Evolutionary conservation across 2,797 vertebrate species (phyloP).

Genomic region (Urocyon cinereoargenteus): DNA sequence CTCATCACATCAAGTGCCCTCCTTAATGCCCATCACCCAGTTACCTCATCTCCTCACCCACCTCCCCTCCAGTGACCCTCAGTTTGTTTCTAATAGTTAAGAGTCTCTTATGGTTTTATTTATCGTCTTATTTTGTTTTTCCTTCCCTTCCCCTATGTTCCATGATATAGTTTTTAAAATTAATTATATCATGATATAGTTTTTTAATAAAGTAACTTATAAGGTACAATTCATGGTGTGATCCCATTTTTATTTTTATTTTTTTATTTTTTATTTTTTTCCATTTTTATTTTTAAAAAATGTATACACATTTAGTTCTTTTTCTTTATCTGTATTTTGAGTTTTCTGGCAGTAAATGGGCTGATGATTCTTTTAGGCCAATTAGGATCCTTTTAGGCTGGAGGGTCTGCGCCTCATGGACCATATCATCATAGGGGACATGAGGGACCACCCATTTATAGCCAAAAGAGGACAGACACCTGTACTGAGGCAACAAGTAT

Average conservation of each 20-base stretch:
- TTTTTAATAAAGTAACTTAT: neutral
- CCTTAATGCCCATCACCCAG: neutral
- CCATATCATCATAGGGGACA: neutral
- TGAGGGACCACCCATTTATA: neutral
- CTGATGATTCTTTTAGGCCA: neutral
- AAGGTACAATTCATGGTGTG: neutral
- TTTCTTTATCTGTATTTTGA: neutral
- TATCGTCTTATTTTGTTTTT: neutral
- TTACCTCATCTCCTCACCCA: neutral
- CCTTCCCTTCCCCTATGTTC: neutral
- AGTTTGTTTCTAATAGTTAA: neutral
- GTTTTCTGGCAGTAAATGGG: constrained; percentile 11
- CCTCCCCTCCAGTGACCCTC: neutral
- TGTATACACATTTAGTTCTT: neutral
- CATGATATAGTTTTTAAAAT: too few relatives aligned
- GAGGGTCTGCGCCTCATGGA: neutral
- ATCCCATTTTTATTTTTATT: neutral
- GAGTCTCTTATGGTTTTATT: neutral
- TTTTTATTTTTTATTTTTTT: too few relatives aligned
- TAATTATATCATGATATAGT: neutral
- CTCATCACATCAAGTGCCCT: neutral
- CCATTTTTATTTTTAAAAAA: neutral
- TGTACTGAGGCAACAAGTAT: neutral
- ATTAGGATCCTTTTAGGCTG: neutral
- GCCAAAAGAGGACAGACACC: neutral